Evolutionary conservation across 1,140 invertebrate genomes (phyloP), one percentile per base, ranked within the genome.

Genomic region (Apis florea): DNA sequence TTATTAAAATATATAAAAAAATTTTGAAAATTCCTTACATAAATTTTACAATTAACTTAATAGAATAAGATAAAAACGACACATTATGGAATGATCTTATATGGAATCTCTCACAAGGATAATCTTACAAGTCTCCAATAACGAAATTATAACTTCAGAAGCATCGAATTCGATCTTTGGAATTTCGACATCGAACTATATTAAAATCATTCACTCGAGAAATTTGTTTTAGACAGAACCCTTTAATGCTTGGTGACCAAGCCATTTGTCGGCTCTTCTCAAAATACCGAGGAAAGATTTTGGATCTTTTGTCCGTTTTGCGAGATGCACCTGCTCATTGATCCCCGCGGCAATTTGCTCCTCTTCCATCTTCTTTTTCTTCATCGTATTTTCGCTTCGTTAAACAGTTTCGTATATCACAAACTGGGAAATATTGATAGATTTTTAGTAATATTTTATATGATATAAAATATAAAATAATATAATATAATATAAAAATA

Each of bases 291-390:
- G 19, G 67, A 74, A 81, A 70, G 63, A 75, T 84, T 85, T 76
- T 53, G 40, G 70, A 40, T 80, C 72, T 83, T 89, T 88, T 89
- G 85, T 89, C 72, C 81, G 69, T 15, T n/a, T 47, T 73, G 21
- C 17, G 82, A 83, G 69, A 74, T 82, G 78, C 88, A 89, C 87
- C 88, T 89, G 88, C 85, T 40, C 75, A 75, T 83, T 76, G 75
- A 83, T 54, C 64, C 71, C n/a, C 67, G 70, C 69, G 68, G 74
- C 72, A 83, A 81, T 70, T 64, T 58, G 58, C 49, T 63, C 59
- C 64, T 74, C 26, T 40, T 61, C 69, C 26, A 24, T 54, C 69
- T 47, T 61, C 21, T 26, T 31, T 51, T 59, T 67, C 51, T 58
- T 49, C 24, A 26, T 53, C 40, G 10, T n/a, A 53, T n/a, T 31